Evolutionary conservation across 2,113 vertebrate species (phyloP).

Genomic region (Labeo catla): DNA sequence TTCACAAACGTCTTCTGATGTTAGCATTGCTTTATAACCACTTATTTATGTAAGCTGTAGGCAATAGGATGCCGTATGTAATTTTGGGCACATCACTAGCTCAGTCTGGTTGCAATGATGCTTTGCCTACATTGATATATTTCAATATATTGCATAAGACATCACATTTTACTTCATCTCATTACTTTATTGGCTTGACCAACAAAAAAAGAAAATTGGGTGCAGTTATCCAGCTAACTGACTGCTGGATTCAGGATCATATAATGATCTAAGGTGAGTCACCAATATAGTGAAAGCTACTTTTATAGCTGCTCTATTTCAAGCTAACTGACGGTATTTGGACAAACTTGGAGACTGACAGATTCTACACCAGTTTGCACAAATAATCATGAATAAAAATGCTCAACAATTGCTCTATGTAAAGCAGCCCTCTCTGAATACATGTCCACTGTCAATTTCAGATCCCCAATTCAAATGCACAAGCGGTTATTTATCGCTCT

Average conservation of each 20-base stretch:
- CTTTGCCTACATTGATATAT: conserved; percentile 28
- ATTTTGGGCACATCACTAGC: not conserved
- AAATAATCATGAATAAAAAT: not conserved
- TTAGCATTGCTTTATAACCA: not conserved
- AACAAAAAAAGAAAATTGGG: not conserved
- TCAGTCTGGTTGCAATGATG: not conserved
- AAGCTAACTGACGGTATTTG: not conserved
- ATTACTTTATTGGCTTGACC: not conserved
- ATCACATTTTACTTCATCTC: not conserved
- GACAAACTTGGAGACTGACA: not conserved
- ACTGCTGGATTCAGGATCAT: not conserved
- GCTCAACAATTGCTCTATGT: not conserved
- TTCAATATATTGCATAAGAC: conserved; percentile 11
- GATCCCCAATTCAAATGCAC: not conserved
- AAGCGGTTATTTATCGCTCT: conserved; percentile 25
- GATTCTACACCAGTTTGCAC: not conserved
- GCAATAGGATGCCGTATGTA: not conserved
- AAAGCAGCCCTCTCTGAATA: conserved; percentile 16
- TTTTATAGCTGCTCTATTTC: not conserved
- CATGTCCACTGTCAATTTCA: not conserved
- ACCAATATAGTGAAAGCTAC: not conserved
- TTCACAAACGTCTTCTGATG: conserved; percentile 10
- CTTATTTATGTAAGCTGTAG: conserved; percentile 6
- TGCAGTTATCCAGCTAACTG: not conserved
- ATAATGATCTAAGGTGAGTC: conserved; percentile 4